Percentiles rank a stretch among this genome's conserved stretches.
Evolutionary conservation across 2,888 invertebrate species (phyloP).

Genomic region (Lucinisca nassula): DNA sequence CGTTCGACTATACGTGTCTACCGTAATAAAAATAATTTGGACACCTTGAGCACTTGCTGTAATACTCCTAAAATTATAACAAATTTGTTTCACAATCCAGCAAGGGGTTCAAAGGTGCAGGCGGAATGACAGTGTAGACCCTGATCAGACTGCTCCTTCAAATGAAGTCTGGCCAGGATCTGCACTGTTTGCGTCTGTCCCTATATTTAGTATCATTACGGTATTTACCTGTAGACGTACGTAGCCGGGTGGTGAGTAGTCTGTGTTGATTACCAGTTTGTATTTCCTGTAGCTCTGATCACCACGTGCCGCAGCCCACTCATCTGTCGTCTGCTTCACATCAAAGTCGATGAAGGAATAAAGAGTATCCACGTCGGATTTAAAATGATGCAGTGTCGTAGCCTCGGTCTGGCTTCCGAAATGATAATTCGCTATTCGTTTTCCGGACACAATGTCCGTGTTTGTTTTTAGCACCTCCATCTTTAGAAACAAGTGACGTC

Average conservation of each 20-base stretch:
- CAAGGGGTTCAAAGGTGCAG: too few species aligned
- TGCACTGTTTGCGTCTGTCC: too few species aligned
- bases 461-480: neutral
- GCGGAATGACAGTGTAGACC: too few species aligned
- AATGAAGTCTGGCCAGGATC: too few species aligned
- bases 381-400: neutral
- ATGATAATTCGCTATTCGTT: neutral
- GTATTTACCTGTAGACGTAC: neutral
- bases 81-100: too few species aligned
- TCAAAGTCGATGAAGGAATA: neutral
- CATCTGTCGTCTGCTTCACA: neutral
- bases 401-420: conserved; percentile 25
- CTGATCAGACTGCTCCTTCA: too few species aligned
- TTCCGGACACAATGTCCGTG: neutral
- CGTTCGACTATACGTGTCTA: too few species aligned
- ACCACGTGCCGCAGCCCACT: neutral
- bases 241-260: neutral
- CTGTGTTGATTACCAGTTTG: neutral
- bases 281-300: neutral
- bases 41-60: too few species aligned
- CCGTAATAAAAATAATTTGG: too few species aligned
- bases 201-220: too few species aligned
- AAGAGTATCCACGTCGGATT: conserved; percentile 4
- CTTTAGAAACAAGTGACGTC: neutral
- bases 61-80: too few species aligned